Conservation (phyloP, 2,888 invertebrate genomes). For the Agonopterix subpropinquella region DNA sequence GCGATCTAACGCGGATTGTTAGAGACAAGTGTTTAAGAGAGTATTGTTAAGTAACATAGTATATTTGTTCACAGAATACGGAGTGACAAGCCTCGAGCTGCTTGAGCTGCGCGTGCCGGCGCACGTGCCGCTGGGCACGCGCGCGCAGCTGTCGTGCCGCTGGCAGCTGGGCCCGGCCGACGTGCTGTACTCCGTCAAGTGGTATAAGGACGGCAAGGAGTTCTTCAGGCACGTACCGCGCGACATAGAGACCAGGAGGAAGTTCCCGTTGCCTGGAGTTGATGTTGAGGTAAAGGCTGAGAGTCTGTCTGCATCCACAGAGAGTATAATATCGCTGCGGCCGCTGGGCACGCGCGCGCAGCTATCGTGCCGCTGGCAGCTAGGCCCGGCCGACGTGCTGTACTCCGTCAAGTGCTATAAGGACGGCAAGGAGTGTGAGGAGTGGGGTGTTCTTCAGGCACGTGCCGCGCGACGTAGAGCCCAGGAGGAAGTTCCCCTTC, state of each 20-base stretch:
- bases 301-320: too few relatives aligned
- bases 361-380: conserved; percentile 88
- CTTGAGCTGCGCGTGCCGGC: conserved; percentile 87
- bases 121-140: conserved; percentile 86
- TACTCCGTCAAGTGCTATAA: conserved; percentile 96
- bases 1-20: too few relatives aligned
- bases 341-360: conserved; percentile 85
- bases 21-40: too few relatives aligned
- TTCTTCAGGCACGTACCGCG: conserved; percentile 91
- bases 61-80: conserved; percentile 34
- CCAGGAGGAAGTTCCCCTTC: conserved; percentile 86
- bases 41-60: too few relatives aligned
- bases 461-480: conserved; percentile 88
- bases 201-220: conserved; percentile 94
- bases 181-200: conserved; percentile 90
- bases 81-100: conserved; percentile 75
- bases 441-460: conserved; percentile 91
- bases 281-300: conserved; percentile 81
- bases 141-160: conserved; percentile 85
- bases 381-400: conserved; percentile 84
- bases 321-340: not conserved
- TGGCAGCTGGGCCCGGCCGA: conserved; percentile 87
- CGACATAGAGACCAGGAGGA: conserved; percentile 86
- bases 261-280: conserved; percentile 87
- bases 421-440: conserved; percentile 82